A percentile compares a stretch with the other conserved stretches of the same genome.
Evolutionary conservation across 2,113 vertebrate genomes (phyloP).

Genomic region (Myotis lucifugus): DNA sequence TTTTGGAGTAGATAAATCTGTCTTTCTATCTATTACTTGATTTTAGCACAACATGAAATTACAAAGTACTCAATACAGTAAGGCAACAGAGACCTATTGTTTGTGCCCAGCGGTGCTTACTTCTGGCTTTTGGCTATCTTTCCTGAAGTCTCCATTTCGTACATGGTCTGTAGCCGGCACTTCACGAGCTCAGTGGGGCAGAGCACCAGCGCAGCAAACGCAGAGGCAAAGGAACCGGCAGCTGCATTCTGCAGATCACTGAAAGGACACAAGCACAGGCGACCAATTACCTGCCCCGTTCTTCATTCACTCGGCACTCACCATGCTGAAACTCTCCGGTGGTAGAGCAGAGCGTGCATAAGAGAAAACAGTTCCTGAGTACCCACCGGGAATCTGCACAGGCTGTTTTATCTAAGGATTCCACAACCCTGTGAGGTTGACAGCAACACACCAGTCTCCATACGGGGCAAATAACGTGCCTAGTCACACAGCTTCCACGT

Average conservation of each 20-base stretch:
- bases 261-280: slow-evolving; percentile 63
- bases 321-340: fast-evolving
- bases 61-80: background rate
- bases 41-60: background rate
- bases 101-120: slow-evolving; percentile 82
- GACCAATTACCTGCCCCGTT: background rate
- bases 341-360: fast-evolving
- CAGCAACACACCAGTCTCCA: background rate
- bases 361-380: background rate
- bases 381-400: fast-evolving
- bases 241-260: slow-evolving; percentile 95
- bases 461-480: background rate
- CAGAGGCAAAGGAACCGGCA: slow-evolving; percentile 94
- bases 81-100: background rate
- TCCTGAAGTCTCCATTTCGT: slow-evolving; percentile 93
- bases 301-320: fast-evolving
- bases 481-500: background rate
- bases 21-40: background rate
- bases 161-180: slow-evolving; percentile 97
- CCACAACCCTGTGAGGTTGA: background rate
- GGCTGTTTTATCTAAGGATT: background rate
- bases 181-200: slow-evolving; percentile 98
- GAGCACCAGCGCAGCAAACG: slow-evolving; percentile 94
- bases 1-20: background rate
- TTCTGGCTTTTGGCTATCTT: slow-evolving; percentile 91